Evolutionary conservation across 2,113 vertebrate species (phyloP).

Genomic region (Nanorana parkeri): DNA sequence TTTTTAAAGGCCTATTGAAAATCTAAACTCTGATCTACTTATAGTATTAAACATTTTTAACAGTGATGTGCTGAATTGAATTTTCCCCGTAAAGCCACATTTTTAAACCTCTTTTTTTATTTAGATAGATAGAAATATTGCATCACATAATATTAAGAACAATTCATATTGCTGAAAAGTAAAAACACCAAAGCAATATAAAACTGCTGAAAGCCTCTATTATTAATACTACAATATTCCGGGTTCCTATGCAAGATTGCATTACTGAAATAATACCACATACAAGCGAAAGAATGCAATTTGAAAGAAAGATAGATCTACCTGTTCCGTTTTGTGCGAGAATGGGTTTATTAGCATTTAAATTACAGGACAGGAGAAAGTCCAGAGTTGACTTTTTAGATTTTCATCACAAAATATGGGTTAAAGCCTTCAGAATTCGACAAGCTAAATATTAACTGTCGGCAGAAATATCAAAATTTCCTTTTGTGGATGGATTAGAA

Average conservation of each 20-base stretch:
- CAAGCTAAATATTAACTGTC: conserved; percentile 35
- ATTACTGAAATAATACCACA: conserved; percentile 23
- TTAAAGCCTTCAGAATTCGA: conserved; percentile 18
- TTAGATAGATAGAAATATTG: too few relatives aligned
- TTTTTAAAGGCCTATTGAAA: too few relatives aligned
- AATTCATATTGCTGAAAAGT: conserved; percentile 3
- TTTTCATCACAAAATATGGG: conserved; percentile 28
- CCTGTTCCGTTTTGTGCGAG: conserved; percentile 18
- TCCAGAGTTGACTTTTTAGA: not conserved
- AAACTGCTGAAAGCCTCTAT: conserved; percentile 16
- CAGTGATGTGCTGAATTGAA: too few relatives aligned
- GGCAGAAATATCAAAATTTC: conserved; percentile 1
- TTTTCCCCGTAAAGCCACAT: too few relatives aligned
- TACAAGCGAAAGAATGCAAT: conserved; percentile 40
- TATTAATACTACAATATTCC: conserved; percentile 20
- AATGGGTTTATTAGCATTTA: conserved; percentile 51
- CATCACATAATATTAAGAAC: not conserved
- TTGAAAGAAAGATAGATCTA: conserved; percentile 23
- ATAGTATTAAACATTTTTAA: too few relatives aligned
- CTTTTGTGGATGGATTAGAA: conserved; percentile 4
- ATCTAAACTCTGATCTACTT: too few relatives aligned
- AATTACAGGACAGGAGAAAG: conserved; percentile 28
- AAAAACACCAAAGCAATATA: conserved; percentile 29
- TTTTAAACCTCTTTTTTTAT: too few relatives aligned
- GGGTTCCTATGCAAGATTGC: conserved; percentile 15